A percentile compares a stretch with the other conserved stretches of the same genome.
phyloP scores from a whole-genome alignment of 2,888 invertebrate species.

The Andrena bicolor region DNA sequence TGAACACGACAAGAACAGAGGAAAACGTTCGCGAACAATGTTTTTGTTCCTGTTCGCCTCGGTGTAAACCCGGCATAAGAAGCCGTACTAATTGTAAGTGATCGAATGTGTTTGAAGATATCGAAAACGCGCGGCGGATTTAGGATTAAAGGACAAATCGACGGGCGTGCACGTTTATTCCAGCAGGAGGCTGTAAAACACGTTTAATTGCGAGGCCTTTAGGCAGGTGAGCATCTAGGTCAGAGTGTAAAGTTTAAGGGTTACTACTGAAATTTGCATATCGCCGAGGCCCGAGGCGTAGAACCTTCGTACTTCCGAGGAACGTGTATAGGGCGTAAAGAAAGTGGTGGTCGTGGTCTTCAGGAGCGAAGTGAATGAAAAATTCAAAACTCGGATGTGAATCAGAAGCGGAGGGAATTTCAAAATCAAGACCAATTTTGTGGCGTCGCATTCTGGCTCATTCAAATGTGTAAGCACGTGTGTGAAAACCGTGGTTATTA shows the following conservation, averaged over 20 bases:
- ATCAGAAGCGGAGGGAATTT: no score
- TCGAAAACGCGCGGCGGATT: neutral
- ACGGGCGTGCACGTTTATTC: neutral
- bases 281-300: conserved; percentile 53
- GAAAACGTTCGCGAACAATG: no score
- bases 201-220: conserved; percentile 57
- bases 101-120: neutral
- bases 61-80: no score
- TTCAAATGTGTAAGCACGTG: no score
- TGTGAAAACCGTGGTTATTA: no score
- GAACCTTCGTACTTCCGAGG: conserved; percentile 25
- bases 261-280: conserved; percentile 76
- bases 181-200: conserved; percentile 57
- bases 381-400: no score
- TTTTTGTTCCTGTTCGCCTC: no score
- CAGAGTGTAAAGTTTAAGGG: conserved; percentile 76
- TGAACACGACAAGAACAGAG: no score
- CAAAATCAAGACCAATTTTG: no score
- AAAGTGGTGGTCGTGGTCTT: neutral
- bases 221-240: conserved; percentile 71
- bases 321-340: conserved; percentile 22
- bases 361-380: neutral
- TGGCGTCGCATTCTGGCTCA: no score
- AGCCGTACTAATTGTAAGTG: neutral
- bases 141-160: conserved; percentile 20